Base-by-base conservation (phyloP, 1,140 invertebrate species). In the Charaxes varanes region DNA sequence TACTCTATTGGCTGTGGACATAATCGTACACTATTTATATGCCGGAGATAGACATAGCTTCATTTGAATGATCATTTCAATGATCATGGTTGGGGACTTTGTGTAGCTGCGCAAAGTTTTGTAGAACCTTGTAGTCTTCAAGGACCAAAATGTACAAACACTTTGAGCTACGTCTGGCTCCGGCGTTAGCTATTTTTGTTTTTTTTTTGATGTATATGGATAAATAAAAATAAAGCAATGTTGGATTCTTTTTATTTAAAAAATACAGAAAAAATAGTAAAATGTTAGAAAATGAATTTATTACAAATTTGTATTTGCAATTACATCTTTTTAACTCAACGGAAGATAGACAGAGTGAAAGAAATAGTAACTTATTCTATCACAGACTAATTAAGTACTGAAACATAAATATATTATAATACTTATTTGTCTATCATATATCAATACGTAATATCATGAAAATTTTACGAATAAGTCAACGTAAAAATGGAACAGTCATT, bases 221-320 rank as follows among this genome's bases (percentile, higher is more conserved):
- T n/a, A n/a, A n/a, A n/a, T 36, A 16, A 31, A 42, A 50, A 38
- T 35, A 35, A 50, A 45, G 51, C 30, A 54, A 46, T 69, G 48
- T 71, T 72, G 68, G 52, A 77, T 63, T 54, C 52, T 76, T 78
- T n/a, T 76, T 69, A 68, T 72, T 73, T 69, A 65, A 72, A 76
- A 81, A 78, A 77, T 77, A 65, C 69, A 78, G 71, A 79, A 81
- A 77, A 72, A 74, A 76, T 72, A 76, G 61, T 69, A 68, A 68
- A 64, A 61, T 65, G 65, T 76, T 80, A 73, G 69, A 76, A 74
- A 73, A 81, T 70, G 73, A 78, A 78, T 73, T 70, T 64, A 81
- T 81, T 78, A 77, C 73, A 81, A 77, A 81, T 81, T 78, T 78
- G 71, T 78, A 73, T 80, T 42, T 37, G 23, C n/a, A 38, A 43